Conservation (phyloP, 30 jellyfish, hydroid and myxozoan genomes). For the Turritopsis rubra region DNA sequence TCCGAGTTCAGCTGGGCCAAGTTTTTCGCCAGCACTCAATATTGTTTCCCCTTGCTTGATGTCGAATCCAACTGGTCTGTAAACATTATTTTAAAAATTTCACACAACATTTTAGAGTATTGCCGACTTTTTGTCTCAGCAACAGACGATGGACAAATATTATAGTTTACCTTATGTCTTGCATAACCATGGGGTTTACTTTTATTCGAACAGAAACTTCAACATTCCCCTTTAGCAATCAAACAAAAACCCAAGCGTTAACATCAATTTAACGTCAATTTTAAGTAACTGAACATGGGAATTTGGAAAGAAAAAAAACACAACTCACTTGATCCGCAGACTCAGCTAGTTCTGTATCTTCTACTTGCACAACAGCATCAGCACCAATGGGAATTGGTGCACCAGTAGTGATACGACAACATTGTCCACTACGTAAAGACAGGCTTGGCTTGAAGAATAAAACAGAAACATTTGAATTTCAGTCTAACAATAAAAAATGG, state of each 20-base stretch:
- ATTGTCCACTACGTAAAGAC: conserved; percentile 47
- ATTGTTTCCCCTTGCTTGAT: conserved; percentile 72
- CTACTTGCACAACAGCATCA: conserved; percentile 96
- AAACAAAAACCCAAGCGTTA: not conserved
- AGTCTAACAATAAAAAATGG: not conserved
- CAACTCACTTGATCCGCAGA: conserved; percentile 54
- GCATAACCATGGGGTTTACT: conserved; percentile 10
- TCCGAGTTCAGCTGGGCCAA: conserved; percentile 97
- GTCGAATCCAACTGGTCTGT: conserved; percentile 88
- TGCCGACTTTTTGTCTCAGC: not conserved
- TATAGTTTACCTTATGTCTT: conserved; percentile 27
- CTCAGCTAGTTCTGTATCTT: conserved; percentile 88
- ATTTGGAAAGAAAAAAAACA: not conserved
- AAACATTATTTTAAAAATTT: not conserved
- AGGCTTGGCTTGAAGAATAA: conserved; percentile 36
- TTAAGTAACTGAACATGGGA: not conserved
- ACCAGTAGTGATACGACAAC: conserved; percentile 92
- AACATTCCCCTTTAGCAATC: conserved; percentile 17
- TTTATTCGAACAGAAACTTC: conserved; percentile 25
- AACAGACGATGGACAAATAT: not conserved
- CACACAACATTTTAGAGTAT: not conserved
- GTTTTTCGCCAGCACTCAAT: conserved; percentile 59
- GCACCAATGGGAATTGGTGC: conserved; percentile 98
- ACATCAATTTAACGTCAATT: not conserved
- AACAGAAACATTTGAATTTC: not conserved